Evolutionary conservation across 2,797 vertebrate species (phyloP).

Genomic region (Cossypha dichroa): DNA sequence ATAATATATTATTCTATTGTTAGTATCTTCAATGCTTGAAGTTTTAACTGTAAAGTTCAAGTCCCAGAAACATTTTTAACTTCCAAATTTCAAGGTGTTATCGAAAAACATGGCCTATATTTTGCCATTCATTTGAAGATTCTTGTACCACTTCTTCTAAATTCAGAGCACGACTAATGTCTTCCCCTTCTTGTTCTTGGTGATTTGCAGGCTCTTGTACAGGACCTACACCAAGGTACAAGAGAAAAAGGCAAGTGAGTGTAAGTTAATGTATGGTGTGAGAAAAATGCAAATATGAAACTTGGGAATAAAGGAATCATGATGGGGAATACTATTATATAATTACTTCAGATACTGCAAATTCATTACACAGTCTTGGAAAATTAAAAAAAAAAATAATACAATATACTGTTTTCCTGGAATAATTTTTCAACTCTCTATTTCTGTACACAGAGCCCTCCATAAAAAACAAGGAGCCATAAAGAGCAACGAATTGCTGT

Average conservation of each 20-base stretch:
- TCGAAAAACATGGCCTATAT: conserved; percentile 87
- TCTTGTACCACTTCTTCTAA: conserved; percentile 91
- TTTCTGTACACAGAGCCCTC: not conserved
- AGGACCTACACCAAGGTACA: conserved; percentile 64
- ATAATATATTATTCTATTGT: conserved; percentile 57
- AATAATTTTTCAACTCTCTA: not conserved
- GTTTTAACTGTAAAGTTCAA: conserved; percentile 14
- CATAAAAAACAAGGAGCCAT: not conserved
- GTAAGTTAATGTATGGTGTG: not conserved
- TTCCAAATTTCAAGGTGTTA: conserved; percentile 29
- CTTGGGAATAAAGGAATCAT: not conserved
- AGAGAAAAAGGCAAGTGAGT: not conserved
- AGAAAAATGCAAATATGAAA: not conserved
- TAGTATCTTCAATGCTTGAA: conserved; percentile 30
- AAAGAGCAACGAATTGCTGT: not conserved
- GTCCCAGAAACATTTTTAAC: not conserved
- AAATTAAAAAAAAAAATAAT: accelerated
- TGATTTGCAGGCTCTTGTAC: conserved; percentile 75
- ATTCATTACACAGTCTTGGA: not conserved
- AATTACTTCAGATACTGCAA: not conserved
- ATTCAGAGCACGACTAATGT: conserved; percentile 83
- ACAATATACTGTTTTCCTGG: not conserved
- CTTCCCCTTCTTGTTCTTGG: conserved; percentile 79
- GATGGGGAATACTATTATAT: not conserved
- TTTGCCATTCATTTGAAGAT: conserved; percentile 89